These are phyloP conservation scores for Caenorhabditis uteleia DNA, from an alignment of 2,888 invertebrate genomes.

Conservation along the genomic window DNA sequence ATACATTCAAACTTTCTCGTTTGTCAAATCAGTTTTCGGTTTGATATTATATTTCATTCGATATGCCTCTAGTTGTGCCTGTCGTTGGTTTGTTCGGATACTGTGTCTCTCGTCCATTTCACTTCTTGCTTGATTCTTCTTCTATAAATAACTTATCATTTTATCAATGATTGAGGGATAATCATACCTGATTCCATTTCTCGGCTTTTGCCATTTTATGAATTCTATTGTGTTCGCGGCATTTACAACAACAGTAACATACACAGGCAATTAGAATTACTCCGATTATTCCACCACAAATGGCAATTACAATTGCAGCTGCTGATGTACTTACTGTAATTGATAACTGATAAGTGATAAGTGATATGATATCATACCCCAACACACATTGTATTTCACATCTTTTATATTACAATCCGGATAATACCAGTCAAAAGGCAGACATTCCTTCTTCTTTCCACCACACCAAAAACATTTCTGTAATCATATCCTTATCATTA, in stretches of 20 bases:
- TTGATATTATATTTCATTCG: slow-evolving; percentile 42
- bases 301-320: slow-evolving; percentile 47
- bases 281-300: slow-evolving; percentile 45
- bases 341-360: too few relatives aligned
- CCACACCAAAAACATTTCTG: slow-evolving; percentile 55
- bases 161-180: not conserved
- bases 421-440: slow-evolving; percentile 56
- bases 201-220: slow-evolving; percentile 37
- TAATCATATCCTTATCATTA: slow-evolving; percentile 1
- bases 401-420: slow-evolving; percentile 52
- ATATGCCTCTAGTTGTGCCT: slow-evolving; percentile 46
- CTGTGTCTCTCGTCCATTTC: slow-evolving; percentile 33
- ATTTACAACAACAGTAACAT: slow-evolving; percentile 44
- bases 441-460: slow-evolving; percentile 45
- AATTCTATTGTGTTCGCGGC: slow-evolving; percentile 35
- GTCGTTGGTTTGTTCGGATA: slow-evolving; percentile 32
- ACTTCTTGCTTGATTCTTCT: slow-evolving; percentile 4
- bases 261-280: slow-evolving; percentile 39
- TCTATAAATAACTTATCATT: slow-evolving; percentile 8
- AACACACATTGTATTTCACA: slow-evolving; percentile 53
- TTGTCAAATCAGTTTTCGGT: slow-evolving; percentile 16
- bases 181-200: slow-evolving; percentile 29
- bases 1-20: not conserved
- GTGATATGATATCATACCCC: too few relatives aligned
- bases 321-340: slow-evolving; percentile 53